Evolutionary conservation across 2,113 vertebrate genomes (phyloP).

Genomic region (Menidia beryllina): DNA sequence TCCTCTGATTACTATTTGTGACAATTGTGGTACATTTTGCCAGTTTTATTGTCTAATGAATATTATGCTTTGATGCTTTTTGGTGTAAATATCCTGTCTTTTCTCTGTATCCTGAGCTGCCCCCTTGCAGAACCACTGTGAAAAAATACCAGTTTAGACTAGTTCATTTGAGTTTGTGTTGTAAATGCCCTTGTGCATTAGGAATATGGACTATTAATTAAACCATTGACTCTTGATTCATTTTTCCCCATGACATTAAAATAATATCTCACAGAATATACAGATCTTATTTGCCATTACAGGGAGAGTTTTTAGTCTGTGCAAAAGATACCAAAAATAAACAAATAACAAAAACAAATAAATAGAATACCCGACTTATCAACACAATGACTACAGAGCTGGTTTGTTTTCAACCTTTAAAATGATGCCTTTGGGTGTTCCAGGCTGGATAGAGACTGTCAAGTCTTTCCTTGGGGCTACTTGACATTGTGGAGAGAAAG

Average conservation of each 20-base stretch:
- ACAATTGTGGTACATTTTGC: background rate
- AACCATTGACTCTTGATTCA: conserved; percentile 23
- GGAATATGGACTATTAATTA: conserved; percentile 16
- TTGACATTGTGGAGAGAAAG: conserved; percentile 13
- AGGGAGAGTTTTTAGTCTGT: background rate
- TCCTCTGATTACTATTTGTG: background rate
- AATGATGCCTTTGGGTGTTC: background rate
- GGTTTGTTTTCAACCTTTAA: conserved; percentile 15
- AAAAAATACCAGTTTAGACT: conserved; percentile 38
- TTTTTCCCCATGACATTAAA: background rate
- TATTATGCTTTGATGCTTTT: background rate
- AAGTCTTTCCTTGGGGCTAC: conserved; percentile 13
- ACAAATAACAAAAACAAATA: background rate
- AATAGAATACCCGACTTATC: conserved; percentile 6
- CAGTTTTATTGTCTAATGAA: conserved; percentile 4
- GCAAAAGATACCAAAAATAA: background rate
- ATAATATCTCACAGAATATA: background rate
- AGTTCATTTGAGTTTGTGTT: conserved; percentile 50
- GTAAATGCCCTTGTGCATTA: conserved; percentile 52
- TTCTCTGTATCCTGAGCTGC: conserved; percentile 4
- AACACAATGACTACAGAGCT: background rate
- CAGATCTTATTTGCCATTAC: background rate
- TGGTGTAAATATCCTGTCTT: conserved; percentile 5
- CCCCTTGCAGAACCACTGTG: conserved; percentile 11
- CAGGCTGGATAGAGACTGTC: background rate